phyloP scores from a whole-genome alignment of 2,888 invertebrate genomes.

The Sialis fuliginosa region DNA sequence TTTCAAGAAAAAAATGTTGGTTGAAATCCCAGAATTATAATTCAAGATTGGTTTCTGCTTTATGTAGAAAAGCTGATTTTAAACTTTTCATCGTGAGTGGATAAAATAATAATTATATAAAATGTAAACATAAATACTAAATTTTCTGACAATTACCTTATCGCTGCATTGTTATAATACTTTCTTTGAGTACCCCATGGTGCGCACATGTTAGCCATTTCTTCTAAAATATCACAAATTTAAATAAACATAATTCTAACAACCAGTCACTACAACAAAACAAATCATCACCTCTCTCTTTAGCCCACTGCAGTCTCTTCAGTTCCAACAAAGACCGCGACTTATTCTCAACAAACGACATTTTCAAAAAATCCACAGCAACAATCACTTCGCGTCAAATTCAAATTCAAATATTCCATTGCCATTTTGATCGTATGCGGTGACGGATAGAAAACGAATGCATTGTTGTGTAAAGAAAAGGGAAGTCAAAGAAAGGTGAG shows the following conservation, averaged over 20 bases:
- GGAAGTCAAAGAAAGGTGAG: no score
- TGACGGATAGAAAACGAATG: no score
- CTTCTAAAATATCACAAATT: slow-evolving; percentile 39
- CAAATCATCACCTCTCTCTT: slow-evolving; percentile 57
- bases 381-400: neutral
- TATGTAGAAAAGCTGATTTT: neutral
- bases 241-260: neutral
- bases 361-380: slow-evolving; percentile 9
- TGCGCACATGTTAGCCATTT: slow-evolving; percentile 58
- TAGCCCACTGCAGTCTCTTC: slow-evolving; percentile 85
- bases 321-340: slow-evolving; percentile 57
- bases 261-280: neutral
- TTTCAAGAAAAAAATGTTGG: no score
- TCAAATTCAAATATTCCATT: no score
- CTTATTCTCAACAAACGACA: slow-evolving; percentile 18
- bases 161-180: slow-evolving; percentile 24
- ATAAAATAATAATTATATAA: neutral
- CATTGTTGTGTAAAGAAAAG: no score
- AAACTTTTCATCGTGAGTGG: neutral
- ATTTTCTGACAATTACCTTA: slow-evolving; percentile 14
- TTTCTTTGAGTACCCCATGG: slow-evolving; percentile 51
- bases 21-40: no score
- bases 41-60: no score
- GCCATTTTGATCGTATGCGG: no score
- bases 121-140: neutral